phyloP scores from a whole-genome alignment of 2,888 invertebrate species.

The Himalopsyche japonica region DNA sequence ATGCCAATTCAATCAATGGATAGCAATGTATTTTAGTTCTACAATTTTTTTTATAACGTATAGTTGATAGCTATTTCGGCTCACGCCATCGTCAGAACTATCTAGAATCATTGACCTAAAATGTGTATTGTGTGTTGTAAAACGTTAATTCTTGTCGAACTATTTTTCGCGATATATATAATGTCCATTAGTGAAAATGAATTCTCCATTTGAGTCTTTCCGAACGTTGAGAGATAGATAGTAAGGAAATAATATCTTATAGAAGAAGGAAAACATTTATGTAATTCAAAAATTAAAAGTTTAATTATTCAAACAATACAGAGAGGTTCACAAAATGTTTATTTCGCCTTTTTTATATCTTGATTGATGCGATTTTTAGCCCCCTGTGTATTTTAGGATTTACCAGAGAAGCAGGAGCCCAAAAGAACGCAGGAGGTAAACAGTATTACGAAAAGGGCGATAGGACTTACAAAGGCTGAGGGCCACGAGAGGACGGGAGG shows the following conservation, averaged over 20 bases:
- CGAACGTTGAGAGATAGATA: background rate
- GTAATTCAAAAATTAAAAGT: background rate
- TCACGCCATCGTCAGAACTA: too few relatives aligned
- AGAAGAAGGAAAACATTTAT: background rate
- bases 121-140: too few relatives aligned
- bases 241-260: background rate
- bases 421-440: constrained; percentile 15
- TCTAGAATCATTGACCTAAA: too few relatives aligned
- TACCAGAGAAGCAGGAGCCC: constrained; percentile 21
- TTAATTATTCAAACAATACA: constrained; percentile 27
- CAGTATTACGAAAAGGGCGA: constrained; percentile 3
- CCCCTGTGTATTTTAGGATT: constrained; percentile 29
- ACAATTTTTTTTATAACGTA: too few relatives aligned
- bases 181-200: too few relatives aligned
- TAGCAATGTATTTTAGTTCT: too few relatives aligned
- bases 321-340: constrained; percentile 23
- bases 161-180: too few relatives aligned
- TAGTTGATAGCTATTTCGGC: too few relatives aligned
- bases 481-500: background rate
- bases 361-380: constrained; percentile 39
- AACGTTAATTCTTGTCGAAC: too few relatives aligned
- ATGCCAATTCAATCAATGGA: too few relatives aligned
- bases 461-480: background rate
- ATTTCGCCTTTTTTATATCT: constrained; percentile 35
- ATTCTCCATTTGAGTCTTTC: too few relatives aligned